Evolutionary conservation across 2,888 invertebrate genomes (phyloP).

Genomic region (Seladonia tumulorum): DNA sequence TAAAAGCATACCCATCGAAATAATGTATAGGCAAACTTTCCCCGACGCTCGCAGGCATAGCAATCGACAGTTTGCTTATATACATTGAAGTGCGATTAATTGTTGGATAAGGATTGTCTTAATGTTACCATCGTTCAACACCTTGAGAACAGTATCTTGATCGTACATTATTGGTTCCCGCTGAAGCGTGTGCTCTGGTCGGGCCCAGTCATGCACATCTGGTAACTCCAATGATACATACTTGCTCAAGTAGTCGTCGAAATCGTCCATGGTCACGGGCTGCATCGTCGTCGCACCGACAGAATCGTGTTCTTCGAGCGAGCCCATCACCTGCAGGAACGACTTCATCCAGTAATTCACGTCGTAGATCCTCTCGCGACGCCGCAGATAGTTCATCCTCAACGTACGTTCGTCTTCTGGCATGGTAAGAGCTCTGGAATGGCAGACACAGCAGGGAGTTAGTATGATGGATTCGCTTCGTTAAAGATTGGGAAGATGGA

Average conservation of each 20-base stretch:
- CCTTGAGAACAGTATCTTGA: background rate
- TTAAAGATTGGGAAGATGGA: background rate
- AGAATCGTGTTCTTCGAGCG: conserved; percentile 92
- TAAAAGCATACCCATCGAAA: conserved; percentile 24
- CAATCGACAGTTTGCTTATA: conserved; percentile 16
- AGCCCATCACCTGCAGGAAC: conserved; percentile 95
- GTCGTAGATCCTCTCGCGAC: conserved; percentile 92
- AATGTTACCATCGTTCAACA: conserved; percentile 30
- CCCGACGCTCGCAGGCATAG: background rate
- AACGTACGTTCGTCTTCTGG: conserved; percentile 94
- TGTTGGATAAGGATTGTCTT: background rate
- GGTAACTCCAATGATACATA: conserved; percentile 84
- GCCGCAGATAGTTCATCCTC: conserved; percentile 93
- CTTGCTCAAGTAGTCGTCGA: conserved; percentile 95
- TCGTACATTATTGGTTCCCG: conserved; percentile 39
- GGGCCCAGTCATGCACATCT: conserved; percentile 80
- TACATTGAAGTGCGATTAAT: conserved; percentile 32
- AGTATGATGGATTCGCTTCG: background rate
- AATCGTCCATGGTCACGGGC: conserved; percentile 95
- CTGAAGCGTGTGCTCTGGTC: conserved; percentile 78
- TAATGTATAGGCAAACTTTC: background rate
- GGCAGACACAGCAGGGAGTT: background rate
- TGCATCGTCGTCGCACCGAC: conserved; percentile 94
- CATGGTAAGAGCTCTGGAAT: conserved; percentile 92
- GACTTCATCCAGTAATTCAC: conserved; percentile 96